A percentile compares a stretch with the other conserved stretches of the same genome.
phyloP scores from a whole-genome alignment of 2,113 vertebrate genomes.

The Limnothrissa miodon region DNA sequence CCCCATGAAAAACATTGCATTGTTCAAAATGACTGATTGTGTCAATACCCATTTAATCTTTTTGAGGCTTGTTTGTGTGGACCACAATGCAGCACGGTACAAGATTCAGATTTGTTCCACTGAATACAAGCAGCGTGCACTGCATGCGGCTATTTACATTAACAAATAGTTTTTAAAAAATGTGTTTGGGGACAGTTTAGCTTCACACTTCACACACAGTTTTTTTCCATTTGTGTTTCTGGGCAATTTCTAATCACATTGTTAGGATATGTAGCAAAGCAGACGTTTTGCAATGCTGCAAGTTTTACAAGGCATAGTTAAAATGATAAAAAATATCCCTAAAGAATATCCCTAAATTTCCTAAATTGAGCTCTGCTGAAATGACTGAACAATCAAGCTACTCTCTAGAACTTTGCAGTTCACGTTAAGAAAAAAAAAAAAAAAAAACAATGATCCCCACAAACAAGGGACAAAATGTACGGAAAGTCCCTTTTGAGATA shows the following conservation, averaged over 20 bases:
- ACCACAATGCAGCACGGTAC: not conserved
- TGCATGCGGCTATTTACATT: not conserved
- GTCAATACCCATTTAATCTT: slow-evolving; percentile 11
- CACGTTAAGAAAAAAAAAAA: not conserved
- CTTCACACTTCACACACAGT: not conserved
- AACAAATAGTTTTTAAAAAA: not conserved
- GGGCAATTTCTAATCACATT: too few relatives aligned
- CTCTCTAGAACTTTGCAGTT: not conserved
- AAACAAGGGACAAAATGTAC: not conserved
- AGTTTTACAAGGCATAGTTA: not conserved
- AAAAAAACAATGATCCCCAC: not conserved
- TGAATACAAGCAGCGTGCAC: not conserved
- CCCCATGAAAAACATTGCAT: slow-evolving; percentile 14
- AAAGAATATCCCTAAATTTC: too few relatives aligned
- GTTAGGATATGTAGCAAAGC: not conserved
- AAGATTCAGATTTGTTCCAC: not conserved
- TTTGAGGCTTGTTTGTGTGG: not conserved
- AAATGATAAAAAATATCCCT: not conserved
- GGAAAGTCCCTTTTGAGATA: not conserved
- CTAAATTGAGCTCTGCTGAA: not conserved
- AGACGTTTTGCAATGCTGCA: not conserved
- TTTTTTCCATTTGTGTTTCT: not conserved
- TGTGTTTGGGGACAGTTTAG: not conserved
- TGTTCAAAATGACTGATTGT: slow-evolving; percentile 15
- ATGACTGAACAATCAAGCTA: not conserved